Conservation (phyloP, 2,797 vertebrate genomes). For the Notamacropus eugenii region DNA sequence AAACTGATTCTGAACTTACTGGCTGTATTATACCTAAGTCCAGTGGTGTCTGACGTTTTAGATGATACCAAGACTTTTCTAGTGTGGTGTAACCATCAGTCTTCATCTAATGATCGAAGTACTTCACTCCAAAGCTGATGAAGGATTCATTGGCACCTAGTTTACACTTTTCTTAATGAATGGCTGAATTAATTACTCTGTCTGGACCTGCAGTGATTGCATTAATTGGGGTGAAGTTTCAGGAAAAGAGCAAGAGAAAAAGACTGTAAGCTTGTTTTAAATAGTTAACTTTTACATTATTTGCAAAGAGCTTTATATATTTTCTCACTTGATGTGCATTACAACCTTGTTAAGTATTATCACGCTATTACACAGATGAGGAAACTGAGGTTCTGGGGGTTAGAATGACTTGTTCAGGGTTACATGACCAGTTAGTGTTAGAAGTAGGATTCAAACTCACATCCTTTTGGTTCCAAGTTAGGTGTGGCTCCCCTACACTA, state of each 20-base stretch:
- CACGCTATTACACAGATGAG: constrained; percentile 27
- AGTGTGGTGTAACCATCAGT: neutral
- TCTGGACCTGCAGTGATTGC: neutral
- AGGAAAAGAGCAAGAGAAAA: neutral
- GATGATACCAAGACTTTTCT: neutral
- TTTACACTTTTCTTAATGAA: neutral
- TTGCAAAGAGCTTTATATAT: neutral
- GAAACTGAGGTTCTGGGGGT: constrained; percentile 4
- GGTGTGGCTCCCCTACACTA: neutral
- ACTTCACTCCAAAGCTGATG: neutral
- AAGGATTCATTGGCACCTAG: neutral
- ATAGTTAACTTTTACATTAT: neutral
- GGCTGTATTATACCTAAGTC: neutral
- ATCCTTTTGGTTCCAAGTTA: neutral
- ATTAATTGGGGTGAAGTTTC: neutral
- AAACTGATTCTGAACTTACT: neutral
- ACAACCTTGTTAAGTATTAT: neutral
- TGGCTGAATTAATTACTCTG: neutral
- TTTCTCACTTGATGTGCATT: neutral
- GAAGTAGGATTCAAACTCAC: neutral
- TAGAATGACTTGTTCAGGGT: neutral
- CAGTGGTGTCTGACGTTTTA: neutral
- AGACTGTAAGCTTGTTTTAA: neutral
- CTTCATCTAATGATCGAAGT: neutral
- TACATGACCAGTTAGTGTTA: constrained; percentile 1